These are phyloP conservation scores for Porites evermanni DNA, from an alignment of 92 coral and sea anemone genomes.

Conservation along the genomic window DNA sequence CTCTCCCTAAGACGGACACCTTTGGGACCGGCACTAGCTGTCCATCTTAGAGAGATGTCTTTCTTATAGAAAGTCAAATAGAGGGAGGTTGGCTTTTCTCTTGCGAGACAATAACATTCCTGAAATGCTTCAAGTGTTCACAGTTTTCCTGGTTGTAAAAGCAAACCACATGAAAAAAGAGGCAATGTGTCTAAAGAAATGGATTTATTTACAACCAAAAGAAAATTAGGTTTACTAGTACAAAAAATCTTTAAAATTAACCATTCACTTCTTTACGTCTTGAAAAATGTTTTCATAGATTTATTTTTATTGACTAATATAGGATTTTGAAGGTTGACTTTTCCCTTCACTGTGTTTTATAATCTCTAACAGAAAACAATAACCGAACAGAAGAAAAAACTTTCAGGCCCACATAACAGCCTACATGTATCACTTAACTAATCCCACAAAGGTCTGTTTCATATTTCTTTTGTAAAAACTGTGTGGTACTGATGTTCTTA, in stretches of 20 bases:
- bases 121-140: no score
- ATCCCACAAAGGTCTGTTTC: neutral
- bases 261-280: neutral
- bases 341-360: neutral
- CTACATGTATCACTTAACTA: conserved; percentile 5
- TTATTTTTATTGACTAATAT: neutral
- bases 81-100: no score
- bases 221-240: conserved; percentile 12
- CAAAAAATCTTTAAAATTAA: conserved; percentile 33
- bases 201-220: conserved; percentile 51
- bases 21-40: no score
- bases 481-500: neutral
- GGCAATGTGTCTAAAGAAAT: conserved; percentile 32
- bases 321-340: neutral
- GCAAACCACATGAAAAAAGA: neutral
- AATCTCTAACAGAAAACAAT: neutral
- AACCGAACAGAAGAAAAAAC: neutral
- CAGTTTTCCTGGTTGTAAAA: no score
- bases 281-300: conserved; percentile 4
- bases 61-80: no score
- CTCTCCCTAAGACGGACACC: no score
- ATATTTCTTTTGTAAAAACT: neutral
- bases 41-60: no score
- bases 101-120: no score
- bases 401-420: neutral